These are phyloP conservation scores for Rotaria socialis DNA, from an alignment of 2,888 invertebrate genomes.

Conservation along the genomic window DNA sequence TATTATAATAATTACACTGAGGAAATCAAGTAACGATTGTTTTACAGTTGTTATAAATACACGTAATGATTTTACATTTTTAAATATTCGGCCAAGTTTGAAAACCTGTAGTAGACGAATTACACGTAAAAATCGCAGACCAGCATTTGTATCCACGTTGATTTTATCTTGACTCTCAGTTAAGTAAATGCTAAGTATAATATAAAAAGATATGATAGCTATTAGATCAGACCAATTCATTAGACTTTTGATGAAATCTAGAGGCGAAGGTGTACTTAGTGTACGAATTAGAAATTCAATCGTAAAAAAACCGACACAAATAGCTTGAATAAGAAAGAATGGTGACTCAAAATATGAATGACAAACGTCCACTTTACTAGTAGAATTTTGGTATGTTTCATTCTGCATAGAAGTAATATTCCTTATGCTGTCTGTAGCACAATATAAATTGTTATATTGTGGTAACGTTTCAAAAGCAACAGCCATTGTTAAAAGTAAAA, in stretches of 20 bases:
- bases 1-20: conserved; percentile 56
- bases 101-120: conserved; percentile 55
- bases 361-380: background rate
- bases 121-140: conserved; percentile 50
- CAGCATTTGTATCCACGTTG: conserved; percentile 50
- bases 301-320: conserved; percentile 57
- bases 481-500: conserved; percentile 40
- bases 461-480: conserved; percentile 62
- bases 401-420: background rate
- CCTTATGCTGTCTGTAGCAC: background rate
- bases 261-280: conserved; percentile 52
- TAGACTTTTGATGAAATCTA: conserved; percentile 52
- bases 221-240: conserved; percentile 58
- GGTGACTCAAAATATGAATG: background rate
- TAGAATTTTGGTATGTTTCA: background rate
- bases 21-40: conserved; percentile 54
- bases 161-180: conserved; percentile 48
- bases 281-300: conserved; percentile 54
- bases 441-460: conserved; percentile 49
- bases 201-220: conserved; percentile 56
- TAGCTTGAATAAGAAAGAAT: conserved; percentile 54
- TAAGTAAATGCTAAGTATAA: conserved; percentile 52
- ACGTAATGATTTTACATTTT: conserved; percentile 51
- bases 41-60: conserved; percentile 56
- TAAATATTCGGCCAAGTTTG: conserved; percentile 56